Conservation (phyloP, 1,140 invertebrate genomes). For the Dryas iulia region DNA sequence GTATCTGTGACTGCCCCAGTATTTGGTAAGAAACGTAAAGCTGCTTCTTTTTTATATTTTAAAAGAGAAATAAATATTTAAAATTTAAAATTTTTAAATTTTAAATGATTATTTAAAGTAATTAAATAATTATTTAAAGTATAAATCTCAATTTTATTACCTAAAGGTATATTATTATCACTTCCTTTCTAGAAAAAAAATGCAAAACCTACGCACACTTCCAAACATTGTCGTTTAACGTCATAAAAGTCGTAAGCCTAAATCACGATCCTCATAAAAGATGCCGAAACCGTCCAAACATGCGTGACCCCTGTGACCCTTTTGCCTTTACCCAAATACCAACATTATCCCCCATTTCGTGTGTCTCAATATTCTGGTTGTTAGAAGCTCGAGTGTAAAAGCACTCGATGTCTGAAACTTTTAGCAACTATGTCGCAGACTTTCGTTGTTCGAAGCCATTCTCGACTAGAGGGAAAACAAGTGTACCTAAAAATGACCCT, state of each 20-base stretch:
- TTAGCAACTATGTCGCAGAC: slow-evolving; percentile 68
- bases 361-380: slow-evolving; percentile 43
- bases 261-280: slow-evolving; percentile 51
- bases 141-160: neutral
- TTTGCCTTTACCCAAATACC: slow-evolving; percentile 21
- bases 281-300: slow-evolving; percentile 41
- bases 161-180: neutral
- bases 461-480: slow-evolving; percentile 54
- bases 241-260: slow-evolving; percentile 63
- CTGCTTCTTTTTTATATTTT: too few species aligned
- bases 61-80: too few species aligned
- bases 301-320: slow-evolving; percentile 35
- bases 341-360: slow-evolving; percentile 28
- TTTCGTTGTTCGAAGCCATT: slow-evolving; percentile 57
- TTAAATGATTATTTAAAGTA: too few species aligned
- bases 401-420: slow-evolving; percentile 73
- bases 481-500: slow-evolving; percentile 62
- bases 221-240: slow-evolving; percentile 49
- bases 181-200: neutral
- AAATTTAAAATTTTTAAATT: too few species aligned
- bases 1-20: too few species aligned
- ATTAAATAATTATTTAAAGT: too few species aligned
- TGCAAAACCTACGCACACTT: slow-evolving; percentile 49
- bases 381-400: slow-evolving; percentile 58
- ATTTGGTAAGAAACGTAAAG: too few species aligned